These are phyloP conservation scores for Heliconius hortense DNA, from an alignment of 2,888 invertebrate species.

Conservation along the genomic window DNA sequence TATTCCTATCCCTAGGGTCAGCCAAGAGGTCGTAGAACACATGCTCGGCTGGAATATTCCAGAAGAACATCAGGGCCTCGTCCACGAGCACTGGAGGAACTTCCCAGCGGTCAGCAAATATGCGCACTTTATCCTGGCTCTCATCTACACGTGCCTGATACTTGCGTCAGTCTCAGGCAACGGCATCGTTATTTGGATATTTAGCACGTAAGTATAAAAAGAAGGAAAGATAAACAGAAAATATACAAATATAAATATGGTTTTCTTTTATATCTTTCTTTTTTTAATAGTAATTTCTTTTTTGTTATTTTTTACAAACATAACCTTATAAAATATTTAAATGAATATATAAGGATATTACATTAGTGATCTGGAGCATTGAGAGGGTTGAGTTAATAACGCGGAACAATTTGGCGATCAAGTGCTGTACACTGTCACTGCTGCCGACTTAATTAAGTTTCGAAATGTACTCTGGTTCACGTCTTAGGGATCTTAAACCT, in stretches of 20 bases:
- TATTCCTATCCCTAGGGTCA: constrained; percentile 57
- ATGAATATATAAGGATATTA: not conserved
- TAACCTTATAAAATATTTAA: not conserved
- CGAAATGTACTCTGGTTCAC: constrained; percentile 44
- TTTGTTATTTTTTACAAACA: not conserved
- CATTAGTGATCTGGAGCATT: not conserved
- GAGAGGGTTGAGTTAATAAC: constrained; percentile 53
- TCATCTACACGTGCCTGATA: constrained; percentile 85
- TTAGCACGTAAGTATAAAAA: constrained; percentile 83
- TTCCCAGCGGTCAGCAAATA: constrained; percentile 85
- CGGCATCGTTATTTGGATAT: constrained; percentile 88
- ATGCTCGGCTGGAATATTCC: constrained; percentile 87
- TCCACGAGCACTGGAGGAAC: constrained; percentile 87
- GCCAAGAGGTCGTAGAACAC: constrained; percentile 70
- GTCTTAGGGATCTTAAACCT: constrained; percentile 25
- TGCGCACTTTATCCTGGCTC: constrained; percentile 84
- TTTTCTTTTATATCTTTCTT: too few relatives aligned
- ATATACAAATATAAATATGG: too few relatives aligned
- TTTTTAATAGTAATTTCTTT: not conserved
- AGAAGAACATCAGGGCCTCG: constrained; percentile 83
- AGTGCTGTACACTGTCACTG: constrained; percentile 55
- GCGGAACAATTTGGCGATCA: constrained; percentile 63
- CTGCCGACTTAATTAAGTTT: constrained; percentile 72
- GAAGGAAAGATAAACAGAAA: not conserved
- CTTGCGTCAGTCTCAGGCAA: constrained; percentile 84